Evolutionary conservation across 2,797 vertebrate species (phyloP).

Genomic region (Leptodactylus fallax): DNA sequence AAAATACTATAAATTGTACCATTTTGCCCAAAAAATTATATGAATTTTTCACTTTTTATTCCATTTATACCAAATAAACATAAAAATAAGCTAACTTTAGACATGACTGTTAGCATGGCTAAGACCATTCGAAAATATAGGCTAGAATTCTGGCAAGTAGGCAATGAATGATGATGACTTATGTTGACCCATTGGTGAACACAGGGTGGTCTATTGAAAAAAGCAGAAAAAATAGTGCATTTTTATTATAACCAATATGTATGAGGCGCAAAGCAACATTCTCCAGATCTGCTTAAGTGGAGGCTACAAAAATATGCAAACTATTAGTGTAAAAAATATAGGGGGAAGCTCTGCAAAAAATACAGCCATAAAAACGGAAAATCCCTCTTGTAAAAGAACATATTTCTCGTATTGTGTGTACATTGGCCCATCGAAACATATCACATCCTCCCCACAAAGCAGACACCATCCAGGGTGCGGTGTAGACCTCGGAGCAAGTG

Average conservation of each 20-base stretch:
- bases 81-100: background rate
- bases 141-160: background rate
- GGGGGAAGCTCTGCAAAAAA: slow-evolving; percentile 16
- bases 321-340: slow-evolving; percentile 19
- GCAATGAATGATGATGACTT: background rate
- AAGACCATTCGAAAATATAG: background rate
- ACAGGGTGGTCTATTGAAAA: slow-evolving; percentile 20
- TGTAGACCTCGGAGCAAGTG: slow-evolving; percentile 34
- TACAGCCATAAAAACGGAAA: slow-evolving; percentile 19
- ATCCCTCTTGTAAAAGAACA: slow-evolving; percentile 17
- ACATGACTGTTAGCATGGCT: too few species aligned
- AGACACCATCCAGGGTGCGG: slow-evolving; percentile 38
- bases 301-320: slow-evolving; percentile 9
- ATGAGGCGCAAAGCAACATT: background rate
- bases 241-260: background rate
- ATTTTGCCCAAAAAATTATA: too few species aligned
- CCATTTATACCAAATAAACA: too few species aligned
- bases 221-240: slow-evolving; percentile 2
- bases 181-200: background rate
- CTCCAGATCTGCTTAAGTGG: background rate
- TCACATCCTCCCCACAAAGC: slow-evolving; percentile 27
- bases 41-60: too few species aligned
- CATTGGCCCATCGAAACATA: background rate
- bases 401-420: slow-evolving; percentile 14
- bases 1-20: too few species aligned